Evolutionary conservation across 2,888 invertebrate species (phyloP).

Genomic region (Drosophila infuscata): DNA sequence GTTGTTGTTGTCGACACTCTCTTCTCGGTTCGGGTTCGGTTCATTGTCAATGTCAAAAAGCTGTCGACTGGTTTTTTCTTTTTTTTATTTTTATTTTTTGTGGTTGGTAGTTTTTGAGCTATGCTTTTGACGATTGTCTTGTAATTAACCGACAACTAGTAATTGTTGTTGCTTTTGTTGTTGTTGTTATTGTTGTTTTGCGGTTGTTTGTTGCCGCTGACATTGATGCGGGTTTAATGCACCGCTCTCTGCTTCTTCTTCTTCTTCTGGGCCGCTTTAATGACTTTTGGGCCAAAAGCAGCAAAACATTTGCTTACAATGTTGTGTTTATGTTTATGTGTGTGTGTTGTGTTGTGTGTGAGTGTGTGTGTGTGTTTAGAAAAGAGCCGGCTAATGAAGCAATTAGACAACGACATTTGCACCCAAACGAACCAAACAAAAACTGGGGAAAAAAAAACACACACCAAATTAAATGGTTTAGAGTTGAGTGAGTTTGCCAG

Average conservation of each 20-base stretch:
- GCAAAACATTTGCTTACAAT: constrained; percentile 41
- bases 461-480: not conserved
- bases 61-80: constrained; percentile 68
- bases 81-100: constrained; percentile 18
- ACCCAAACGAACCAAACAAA: constrained; percentile 24
- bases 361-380: not conserved
- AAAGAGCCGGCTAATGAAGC: constrained; percentile 68
- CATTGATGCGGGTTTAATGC: constrained; percentile 80
- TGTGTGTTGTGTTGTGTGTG: not conserved
- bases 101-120: constrained; percentile 41
- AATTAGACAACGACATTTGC: constrained; percentile 71
- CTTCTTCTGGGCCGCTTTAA: constrained; percentile 45
- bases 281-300: constrained; percentile 39
- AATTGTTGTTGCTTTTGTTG: constrained; percentile 31
- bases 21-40: constrained; percentile 34
- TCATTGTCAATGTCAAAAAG: constrained; percentile 77
- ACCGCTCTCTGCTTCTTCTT: constrained; percentile 35
- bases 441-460: not conserved
- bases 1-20: constrained; percentile 25
- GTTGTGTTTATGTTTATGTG: constrained; percentile 3
- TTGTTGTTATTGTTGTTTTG: constrained; percentile 28
- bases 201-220: constrained; percentile 46
- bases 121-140: constrained; percentile 64
- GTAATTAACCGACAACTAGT: constrained; percentile 68
- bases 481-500: not conserved